Percentiles rank a stretch among this genome's conserved stretches.
These are phyloP conservation scores for Nipponacmea schrenckii DNA, from an alignment of 2,888 invertebrate species.

Conservation along the genomic window DNA sequence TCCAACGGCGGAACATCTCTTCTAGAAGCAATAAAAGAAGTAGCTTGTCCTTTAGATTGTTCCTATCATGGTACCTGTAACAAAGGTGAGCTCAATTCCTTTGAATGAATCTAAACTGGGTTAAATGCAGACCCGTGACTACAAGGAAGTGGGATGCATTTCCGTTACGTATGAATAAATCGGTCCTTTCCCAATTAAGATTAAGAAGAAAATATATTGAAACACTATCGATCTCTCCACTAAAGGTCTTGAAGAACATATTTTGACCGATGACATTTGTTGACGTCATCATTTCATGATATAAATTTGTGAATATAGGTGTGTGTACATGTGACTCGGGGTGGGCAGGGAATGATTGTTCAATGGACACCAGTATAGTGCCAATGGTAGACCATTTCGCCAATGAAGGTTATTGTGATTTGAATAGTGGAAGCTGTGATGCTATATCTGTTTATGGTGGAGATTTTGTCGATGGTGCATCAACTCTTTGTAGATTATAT, in stretches of 20 bases:
- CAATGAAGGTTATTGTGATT: conserved; percentile 1
- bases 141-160: too few species aligned
- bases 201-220: too few species aligned
- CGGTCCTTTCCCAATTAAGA: too few species aligned
- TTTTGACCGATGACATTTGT: too few species aligned
- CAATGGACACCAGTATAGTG: neutral
- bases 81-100: neutral
- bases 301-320: neutral
- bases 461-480: neutral
- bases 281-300: too few species aligned
- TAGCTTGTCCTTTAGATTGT: neutral
- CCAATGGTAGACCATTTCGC: neutral
- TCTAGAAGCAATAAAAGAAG: neutral
- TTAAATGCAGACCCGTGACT: too few species aligned
- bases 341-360: neutral
- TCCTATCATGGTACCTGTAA: neutral
- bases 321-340: neutral
- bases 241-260: too few species aligned
- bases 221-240: too few species aligned
- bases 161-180: too few species aligned
- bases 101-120: too few species aligned
- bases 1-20: neutral
- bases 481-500: neutral
- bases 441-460: neutral
- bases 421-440: neutral